Percentiles rank a stretch among this genome's conserved stretches.
Evolutionary conservation across 2,888 invertebrate genomes (phyloP).

Genomic region (Andrena bucephala): DNA sequence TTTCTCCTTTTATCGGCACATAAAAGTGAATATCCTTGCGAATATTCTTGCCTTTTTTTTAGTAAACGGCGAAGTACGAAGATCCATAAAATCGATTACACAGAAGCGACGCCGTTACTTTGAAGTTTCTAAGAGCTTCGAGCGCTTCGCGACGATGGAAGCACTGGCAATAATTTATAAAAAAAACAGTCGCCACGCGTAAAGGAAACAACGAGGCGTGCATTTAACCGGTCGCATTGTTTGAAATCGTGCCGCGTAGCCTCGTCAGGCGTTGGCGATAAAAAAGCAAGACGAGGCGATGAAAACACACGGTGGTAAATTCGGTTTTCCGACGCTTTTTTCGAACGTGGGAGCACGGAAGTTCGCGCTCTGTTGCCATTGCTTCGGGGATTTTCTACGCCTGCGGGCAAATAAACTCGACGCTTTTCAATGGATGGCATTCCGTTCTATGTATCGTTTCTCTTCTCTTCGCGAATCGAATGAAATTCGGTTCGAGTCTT

Average conservation of each 20-base stretch:
- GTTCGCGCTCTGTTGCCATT: slow-evolving; percentile 57
- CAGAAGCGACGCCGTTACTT: slow-evolving; percentile 30
- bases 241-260: slow-evolving; percentile 22
- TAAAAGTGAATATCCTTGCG: neutral
- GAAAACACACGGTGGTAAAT: slow-evolving; percentile 71
- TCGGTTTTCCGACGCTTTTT: slow-evolving; percentile 76
- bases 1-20: neutral
- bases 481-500: slow-evolving; percentile 12
- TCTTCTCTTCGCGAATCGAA: slow-evolving; percentile 10
- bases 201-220: neutral
- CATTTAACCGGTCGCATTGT: neutral
- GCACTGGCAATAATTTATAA: slow-evolving; percentile 23
- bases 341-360: slow-evolving; percentile 40
- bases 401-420: neutral
- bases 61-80: slow-evolving; percentile 28
- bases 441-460: neutral
- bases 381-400: slow-evolving; percentile 12
- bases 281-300: slow-evolving; percentile 6
- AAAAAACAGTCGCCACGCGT: slow-evolving; percentile 1
- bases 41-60: neutral
- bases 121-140: slow-evolving; percentile 17
- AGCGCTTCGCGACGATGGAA: neutral
- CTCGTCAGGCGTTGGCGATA: neutral
- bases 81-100: slow-evolving; percentile 40
- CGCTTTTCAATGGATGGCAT: neutral